Percentiles rank a stretch among this genome's conserved stretches.
phyloP scores from a whole-genome alignment of 1,140 invertebrate genomes.

The Wasmannia auropunctata region DNA sequence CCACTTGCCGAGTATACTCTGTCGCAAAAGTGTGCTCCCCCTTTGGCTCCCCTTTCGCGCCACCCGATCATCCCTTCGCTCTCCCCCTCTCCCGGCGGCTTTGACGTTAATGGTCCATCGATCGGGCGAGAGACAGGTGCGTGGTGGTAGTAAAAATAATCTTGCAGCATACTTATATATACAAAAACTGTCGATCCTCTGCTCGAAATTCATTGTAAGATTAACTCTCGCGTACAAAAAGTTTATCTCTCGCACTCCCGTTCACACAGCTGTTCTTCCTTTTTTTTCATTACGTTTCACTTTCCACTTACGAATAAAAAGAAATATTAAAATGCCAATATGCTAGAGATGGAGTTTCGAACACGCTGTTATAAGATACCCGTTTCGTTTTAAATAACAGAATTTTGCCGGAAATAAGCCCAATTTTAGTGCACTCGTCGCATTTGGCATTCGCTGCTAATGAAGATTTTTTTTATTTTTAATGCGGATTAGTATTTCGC shows the following conservation, averaged over 20 bases:
- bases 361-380: neutral
- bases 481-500: neutral
- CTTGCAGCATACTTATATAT: slow-evolving; percentile 46
- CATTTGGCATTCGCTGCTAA: neutral
- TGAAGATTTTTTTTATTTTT: slow-evolving; percentile 24
- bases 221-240: neutral
- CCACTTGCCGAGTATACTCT: slow-evolving; percentile 65
- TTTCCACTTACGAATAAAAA: neutral
- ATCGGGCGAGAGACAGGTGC: slow-evolving; percentile 69
- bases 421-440: neutral
- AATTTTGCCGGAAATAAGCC: neutral
- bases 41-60: slow-evolving; percentile 30
- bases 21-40: slow-evolving; percentile 68
- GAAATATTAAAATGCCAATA: neutral
- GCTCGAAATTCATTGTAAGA: slow-evolving; percentile 43
- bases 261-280: neutral
- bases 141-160: slow-evolving; percentile 69
- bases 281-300: neutral
- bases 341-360: neutral
- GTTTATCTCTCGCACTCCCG: neutral
- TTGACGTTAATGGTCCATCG: slow-evolving; percentile 75
- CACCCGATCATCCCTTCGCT: slow-evolving; percentile 23
- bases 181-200: slow-evolving; percentile 10
- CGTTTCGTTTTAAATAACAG: neutral
- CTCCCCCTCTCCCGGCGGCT: slow-evolving; percentile 45